Evolutionary conservation across 2,888 invertebrate species (phyloP).

Genomic region (Clistopyga incitator): DNA sequence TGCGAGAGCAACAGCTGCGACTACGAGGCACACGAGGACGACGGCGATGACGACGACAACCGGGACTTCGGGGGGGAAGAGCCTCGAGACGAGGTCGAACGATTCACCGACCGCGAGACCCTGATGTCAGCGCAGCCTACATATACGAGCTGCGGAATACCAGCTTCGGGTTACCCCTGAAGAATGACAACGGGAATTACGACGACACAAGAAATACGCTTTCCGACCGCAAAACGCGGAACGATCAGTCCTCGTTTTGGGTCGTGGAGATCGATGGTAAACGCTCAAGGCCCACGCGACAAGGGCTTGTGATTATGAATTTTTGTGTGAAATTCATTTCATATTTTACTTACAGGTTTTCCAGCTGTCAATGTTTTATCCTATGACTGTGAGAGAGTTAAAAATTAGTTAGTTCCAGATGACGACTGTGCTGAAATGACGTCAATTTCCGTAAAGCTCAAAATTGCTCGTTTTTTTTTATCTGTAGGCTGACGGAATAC

Average conservation of each 20-base stretch:
- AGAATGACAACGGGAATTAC: neutral
- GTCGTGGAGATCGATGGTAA: neutral
- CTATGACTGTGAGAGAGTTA: too few species aligned
- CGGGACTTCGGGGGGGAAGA: conserved; percentile 12
- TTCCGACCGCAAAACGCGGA: conserved; percentile 1
- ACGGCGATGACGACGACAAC: conserved; percentile 37
- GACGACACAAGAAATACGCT: neutral
- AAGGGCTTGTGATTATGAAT: neutral
- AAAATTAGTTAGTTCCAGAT: too few species aligned
- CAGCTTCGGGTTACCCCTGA: neutral
- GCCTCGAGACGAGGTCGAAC: conserved; percentile 54
- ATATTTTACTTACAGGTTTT: too few species aligned
- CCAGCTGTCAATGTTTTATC: too few species aligned
- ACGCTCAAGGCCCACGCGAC: neutral
- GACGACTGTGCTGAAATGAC: too few species aligned
- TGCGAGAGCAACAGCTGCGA: conserved; percentile 62
- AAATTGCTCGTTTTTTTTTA: too few species aligned
- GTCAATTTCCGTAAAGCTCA: too few species aligned
- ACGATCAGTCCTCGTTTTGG: neutral
- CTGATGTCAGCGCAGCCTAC: conserved; percentile 43
- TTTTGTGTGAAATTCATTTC: neutral
- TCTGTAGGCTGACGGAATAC: too few species aligned
- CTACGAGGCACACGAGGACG: conserved; percentile 55
- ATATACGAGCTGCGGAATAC: conserved; percentile 18
- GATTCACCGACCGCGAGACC: conserved; percentile 47